Base-by-base conservation (phyloP, 2,797 vertebrate species). In the Astyanax mexicanus region DNA sequence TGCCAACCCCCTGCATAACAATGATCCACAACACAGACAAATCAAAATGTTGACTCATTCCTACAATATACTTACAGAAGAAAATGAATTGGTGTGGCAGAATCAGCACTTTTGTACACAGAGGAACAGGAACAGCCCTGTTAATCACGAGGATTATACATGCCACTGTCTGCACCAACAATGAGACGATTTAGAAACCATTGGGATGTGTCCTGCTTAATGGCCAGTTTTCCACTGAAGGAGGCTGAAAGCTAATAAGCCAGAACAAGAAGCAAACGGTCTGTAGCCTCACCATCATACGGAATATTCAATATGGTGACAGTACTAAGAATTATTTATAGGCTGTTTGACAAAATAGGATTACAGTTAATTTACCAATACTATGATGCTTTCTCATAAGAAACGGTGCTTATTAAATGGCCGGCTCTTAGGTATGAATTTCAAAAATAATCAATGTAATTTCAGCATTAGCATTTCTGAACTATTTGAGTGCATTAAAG, bases 91-190 rank as follows among this genome's bases (percentile, higher is more conserved):
- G 64, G 25, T 64, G 44, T 64, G 37, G 3, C 61, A 64, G 61
- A 64, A 62, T 65, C 40, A 45, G 10, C 40, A n/a, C 40, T 17
- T n/a, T 45, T 6, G 7, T n/a, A 38, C 12, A 40, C 38, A 38
- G 35, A 19, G 11, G 12, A 13, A 13, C 12, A 45, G 40, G 11
- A 65, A 27, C 2, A 45, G 11, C 27, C 40, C 21, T 29, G 25
- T 29, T 45, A 66, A 47, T 66, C 13, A 45, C 42, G 47, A 21
- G 23, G 42, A 66, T 66, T 29, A 66, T n/a, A n/a, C n/a, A 25
- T 29, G 13, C 25, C 23, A 27, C 66, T 32, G 45, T 29, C 15
- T 66, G 62, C 42, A 9, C 25, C 21, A 21, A 29, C 12, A 25
- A 11, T 29, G 12, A 17, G 40, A 29, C 2, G 4, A 23, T 66